Evolutionary conservation across 2,888 invertebrate genomes (phyloP), one percentile per base, ranked within the genome.

Genomic region (Conistra vaccinii): DNA sequence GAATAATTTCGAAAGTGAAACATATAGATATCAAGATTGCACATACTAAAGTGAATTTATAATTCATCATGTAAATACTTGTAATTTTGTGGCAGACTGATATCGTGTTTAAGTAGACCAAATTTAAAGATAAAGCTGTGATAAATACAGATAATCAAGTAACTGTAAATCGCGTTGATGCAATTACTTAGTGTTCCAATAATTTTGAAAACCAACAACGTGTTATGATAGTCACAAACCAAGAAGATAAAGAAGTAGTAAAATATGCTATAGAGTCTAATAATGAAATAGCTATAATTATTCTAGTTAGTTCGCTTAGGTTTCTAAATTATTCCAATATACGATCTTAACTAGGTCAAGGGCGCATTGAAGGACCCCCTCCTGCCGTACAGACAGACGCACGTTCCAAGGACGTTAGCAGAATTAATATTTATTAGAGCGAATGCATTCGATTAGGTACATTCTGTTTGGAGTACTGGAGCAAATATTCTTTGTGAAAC

Each of bases 311-410:
- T 83, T 73, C 48, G 58, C 20, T 39, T 7, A 61, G 26, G 12
- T 60, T 71, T 69, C 61, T 48, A 63, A 48, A 42, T 14, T 23
- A 61, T 51, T 60, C 48, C 57, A 35, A 51, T 61, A 48, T 32
- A n/a, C 26, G 26, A 42, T 62, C 23, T 63, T 29, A 66, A 20
- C 14, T 74, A 53, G 86, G 86, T 66, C 86, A 85, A 83, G 86
- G 83, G 23, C 32, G n/a, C 29, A 55, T 63, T 45, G 72, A 73
- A 83, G 84, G 86, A 79, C 55, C 26, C 42, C 45, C 10, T 70
- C 26, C 35, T 35, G 32, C 17, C 23, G 66, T 23, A 29, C n/a
- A 68, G n/a, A 65, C 23, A 65, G n/a, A 61, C 39, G 63, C 1
- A 68, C 62, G 62, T 48, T 12, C 10, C 32, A 55, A 69, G 73